Evolutionary conservation across 1,140 invertebrate species (phyloP).

Genomic region (Drosophila varians): DNA sequence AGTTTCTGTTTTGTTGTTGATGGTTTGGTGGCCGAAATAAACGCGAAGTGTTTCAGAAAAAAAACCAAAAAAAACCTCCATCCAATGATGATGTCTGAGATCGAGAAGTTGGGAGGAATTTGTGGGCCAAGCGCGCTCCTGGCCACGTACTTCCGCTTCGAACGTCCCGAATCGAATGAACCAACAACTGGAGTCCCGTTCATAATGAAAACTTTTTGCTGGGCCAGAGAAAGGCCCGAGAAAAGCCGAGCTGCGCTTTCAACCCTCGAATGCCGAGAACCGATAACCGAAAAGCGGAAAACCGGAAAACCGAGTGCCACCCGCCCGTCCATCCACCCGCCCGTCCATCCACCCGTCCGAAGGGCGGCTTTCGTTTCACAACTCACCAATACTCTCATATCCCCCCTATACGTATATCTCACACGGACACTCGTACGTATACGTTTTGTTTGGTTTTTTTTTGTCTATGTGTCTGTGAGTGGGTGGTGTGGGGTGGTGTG

Average conservation of each 20-base stretch:
- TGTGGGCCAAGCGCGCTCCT: constrained; percentile 24
- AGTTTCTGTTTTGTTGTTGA: background rate
- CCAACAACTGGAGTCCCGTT: constrained; percentile 76
- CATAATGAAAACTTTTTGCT: constrained; percentile 81
- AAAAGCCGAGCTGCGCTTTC: constrained; percentile 50
- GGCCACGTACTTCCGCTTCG: constrained; percentile 73
- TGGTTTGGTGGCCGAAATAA: background rate
- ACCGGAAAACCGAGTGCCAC: background rate
- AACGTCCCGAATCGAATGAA: constrained; percentile 82
- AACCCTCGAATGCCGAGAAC: constrained; percentile 61
- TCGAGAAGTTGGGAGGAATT: background rate
- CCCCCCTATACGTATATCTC: background rate
- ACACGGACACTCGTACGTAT: constrained; percentile 1
- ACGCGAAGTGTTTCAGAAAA: background rate
- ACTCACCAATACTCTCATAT: background rate
- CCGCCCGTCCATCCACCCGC: background rate
- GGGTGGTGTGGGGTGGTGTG: constrained; percentile 5
- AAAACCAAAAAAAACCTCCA: background rate
- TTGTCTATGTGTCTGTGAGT: background rate
- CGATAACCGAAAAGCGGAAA: constrained; percentile 16
- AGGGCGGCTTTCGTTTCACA: background rate
- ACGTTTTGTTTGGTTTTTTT: background rate
- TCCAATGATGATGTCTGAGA: background rate
- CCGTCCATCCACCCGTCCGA: background rate
- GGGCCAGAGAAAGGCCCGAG: constrained; percentile 41